Evolutionary conservation across 1,140 invertebrate species (phyloP).

Genomic region (Drosophila miranda): DNA sequence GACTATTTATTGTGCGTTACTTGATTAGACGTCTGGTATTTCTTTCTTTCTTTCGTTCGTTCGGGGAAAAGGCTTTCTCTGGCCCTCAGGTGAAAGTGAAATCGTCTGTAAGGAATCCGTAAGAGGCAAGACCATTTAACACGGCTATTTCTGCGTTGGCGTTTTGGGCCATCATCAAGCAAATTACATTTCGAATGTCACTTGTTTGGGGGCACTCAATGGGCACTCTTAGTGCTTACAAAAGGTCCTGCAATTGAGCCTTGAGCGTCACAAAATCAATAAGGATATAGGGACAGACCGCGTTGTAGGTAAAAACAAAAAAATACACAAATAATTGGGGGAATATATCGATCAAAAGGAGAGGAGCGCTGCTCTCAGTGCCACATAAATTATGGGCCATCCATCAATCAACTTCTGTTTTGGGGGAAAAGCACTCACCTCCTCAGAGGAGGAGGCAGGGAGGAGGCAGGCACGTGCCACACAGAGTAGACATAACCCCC

Average conservation of each 20-base stretch:
- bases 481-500: slow-evolving; percentile 51
- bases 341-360: too few species aligned
- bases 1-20: slow-evolving; percentile 73
- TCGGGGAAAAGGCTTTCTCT: not conserved
- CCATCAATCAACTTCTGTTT: not conserved
- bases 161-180: slow-evolving; percentile 48
- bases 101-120: slow-evolving; percentile 59
- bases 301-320: too few species aligned
- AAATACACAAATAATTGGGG: too few species aligned
- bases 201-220: slow-evolving; percentile 31
- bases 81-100: slow-evolving; percentile 65
- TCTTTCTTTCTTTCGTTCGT: slow-evolving; percentile 34
- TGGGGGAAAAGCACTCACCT: slow-evolving; percentile 2
- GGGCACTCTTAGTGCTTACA: too few species aligned
- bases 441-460: not conserved
- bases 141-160: slow-evolving; percentile 44
- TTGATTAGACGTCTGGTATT: slow-evolving; percentile 76
- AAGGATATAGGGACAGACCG: too few species aligned
- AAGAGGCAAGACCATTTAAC: slow-evolving; percentile 47
- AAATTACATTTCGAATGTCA: slow-evolving; percentile 54
- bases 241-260: too few species aligned
- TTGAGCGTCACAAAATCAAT: too few species aligned
- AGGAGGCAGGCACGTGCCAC: slow-evolving; percentile 51
- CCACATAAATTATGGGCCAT: too few species aligned
- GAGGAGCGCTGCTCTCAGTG: too few species aligned